phyloP scores from a whole-genome alignment of 2,113 vertebrate genomes.

The Protobothrops flavoviridis region DNA sequence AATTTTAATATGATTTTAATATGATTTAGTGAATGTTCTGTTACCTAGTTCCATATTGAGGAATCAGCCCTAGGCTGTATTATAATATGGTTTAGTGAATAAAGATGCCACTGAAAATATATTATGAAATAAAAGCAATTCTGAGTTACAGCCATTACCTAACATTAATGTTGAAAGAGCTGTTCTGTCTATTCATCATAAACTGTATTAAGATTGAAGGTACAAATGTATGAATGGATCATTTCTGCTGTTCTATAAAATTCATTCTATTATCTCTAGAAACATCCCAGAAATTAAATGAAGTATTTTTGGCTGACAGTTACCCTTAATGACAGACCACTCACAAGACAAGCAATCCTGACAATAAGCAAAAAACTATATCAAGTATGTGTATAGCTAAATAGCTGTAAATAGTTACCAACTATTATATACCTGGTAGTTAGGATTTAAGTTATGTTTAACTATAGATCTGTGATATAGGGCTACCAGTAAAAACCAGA shows the following conservation, averaged over 20 bases:
- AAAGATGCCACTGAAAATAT: not conserved
- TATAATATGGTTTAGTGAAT: not conserved
- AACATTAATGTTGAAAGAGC: constrained; percentile 15
- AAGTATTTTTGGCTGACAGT: no score
- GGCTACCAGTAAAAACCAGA: not conserved
- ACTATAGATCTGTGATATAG: no score
- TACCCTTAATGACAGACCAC: not conserved
- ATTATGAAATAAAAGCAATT: not conserved
- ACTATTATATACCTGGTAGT: not conserved
- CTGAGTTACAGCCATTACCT: not conserved
- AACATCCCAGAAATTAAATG: no score
- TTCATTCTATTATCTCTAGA: not conserved
- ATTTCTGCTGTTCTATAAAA: not conserved
- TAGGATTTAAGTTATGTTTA: not conserved
- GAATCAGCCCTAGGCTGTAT: not conserved
- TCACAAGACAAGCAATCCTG: not conserved
- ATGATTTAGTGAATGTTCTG: not conserved
- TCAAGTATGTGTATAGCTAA: not conserved
- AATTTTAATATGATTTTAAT: constrained; percentile 5
- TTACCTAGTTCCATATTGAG: not conserved
- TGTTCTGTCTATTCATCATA: not conserved
- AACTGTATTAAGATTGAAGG: not conserved
- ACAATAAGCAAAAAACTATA: not conserved
- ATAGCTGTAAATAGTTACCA: not conserved
- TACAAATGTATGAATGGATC: not conserved